Percentiles rank a stretch among this genome's conserved stretches.
Conservation (phyloP, 1,140 invertebrate species). For the Hermetia illucens region DNA sequence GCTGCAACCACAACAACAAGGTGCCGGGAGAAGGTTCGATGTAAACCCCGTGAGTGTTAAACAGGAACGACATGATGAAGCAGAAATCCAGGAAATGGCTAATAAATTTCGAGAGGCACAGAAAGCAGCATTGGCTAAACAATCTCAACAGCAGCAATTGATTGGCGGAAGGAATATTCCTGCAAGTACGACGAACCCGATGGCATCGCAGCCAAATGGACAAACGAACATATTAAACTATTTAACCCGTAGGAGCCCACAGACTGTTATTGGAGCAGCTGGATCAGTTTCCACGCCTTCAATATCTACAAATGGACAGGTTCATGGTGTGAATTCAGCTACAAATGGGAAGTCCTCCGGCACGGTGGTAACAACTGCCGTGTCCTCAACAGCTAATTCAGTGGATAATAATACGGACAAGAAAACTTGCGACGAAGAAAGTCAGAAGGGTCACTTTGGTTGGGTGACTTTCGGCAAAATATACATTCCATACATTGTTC, state of each 20-base stretch:
- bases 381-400: neutral
- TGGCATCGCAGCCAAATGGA: constrained; percentile 23
- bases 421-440: constrained; percentile 55
- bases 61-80: constrained; percentile 68
- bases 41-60: no score
- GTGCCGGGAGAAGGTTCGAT: no score
- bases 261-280: constrained; percentile 6
- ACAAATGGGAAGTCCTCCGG: constrained; percentile 4
- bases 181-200: constrained; percentile 13
- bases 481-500: constrained; percentile 76
- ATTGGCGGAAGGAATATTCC: constrained; percentile 5
- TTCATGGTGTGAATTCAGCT: constrained; percentile 1
- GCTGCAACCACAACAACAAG: no score
- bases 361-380: neutral
- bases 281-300: constrained; percentile 10
- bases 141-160: constrained; percentile 2
- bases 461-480: constrained; percentile 75
- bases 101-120: constrained; percentile 76
- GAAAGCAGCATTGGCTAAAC: constrained; percentile 48
- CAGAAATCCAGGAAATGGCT: constrained; percentile 70
- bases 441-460: constrained; percentile 71
- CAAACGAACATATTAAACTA: constrained; percentile 46
- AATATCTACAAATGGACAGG: constrained; percentile 10
- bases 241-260: constrained; percentile 25
- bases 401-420: constrained; percentile 8